Evolutionary conservation across 2,888 invertebrate species (phyloP), one percentile per base, ranked within the genome.

Genomic region (Cetonia aurata): DNA sequence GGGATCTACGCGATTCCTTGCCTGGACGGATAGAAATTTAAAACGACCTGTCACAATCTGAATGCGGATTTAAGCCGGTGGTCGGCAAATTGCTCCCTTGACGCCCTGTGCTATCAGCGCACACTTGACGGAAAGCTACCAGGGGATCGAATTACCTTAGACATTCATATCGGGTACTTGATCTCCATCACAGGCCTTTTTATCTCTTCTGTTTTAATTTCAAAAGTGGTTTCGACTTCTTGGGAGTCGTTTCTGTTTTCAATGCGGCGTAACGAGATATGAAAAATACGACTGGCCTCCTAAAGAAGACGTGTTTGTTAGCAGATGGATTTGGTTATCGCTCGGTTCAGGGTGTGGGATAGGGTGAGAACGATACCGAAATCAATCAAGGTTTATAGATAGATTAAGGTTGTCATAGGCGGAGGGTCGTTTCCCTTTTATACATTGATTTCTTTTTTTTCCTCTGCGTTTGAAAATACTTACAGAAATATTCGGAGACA

Each of bases 71-170:
- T 44, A 60, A 25, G 13, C n/a, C 31, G 59, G 25, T 60, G 62
- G 62, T 62, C 62, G 48, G 62, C 50, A 62, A 62, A 62, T 62
- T 62, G 50, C 62, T 25, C 62, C 62, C 62, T 62, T 62, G 37
- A 37, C 62, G 33, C 33, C 31, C 48, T 1, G 59, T 33, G 50
- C 74, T 70, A 73, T 73, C 72, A 72, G 62, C 17, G 59, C 25
- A 67, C 67, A 62, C 62, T 57, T 70, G 69, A 70, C 67, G 70
- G 73, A 73, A 74, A 72, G 71, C 69, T 62, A 74, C 72, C 73
- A 69, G 69, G 73, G 71, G 70, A 71, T 73, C 72, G 71, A 69
- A 73, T 71, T 73, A 70, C 71, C 62, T 62, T 50, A 50, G 62
- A 62, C 62, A 62, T 48, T 62, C 50, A 62, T 62, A 50, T 62